Evolutionary conservation across 2,797 vertebrate species (phyloP).

Genomic region (Bradypodion ventrale): DNA sequence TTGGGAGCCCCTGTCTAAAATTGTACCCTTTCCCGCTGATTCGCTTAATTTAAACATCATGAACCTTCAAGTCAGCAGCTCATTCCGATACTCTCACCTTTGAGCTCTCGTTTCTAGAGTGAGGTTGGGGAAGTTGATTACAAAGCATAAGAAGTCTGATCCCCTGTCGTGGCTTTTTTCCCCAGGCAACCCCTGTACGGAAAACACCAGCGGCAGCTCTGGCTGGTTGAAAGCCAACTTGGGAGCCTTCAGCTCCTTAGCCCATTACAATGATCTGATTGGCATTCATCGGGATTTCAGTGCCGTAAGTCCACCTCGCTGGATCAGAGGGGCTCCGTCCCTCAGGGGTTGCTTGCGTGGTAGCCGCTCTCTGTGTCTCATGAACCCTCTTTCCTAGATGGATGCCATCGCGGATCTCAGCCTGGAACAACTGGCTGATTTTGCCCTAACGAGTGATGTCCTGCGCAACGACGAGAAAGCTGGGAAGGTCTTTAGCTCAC

Average conservation of each 20-base stretch:
- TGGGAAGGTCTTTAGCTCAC: slow-evolving; percentile 32
- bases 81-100: too few relatives aligned
- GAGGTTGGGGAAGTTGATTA: not conserved
- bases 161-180: not conserved
- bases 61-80: too few relatives aligned
- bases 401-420: slow-evolving; percentile 24
- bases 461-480: slow-evolving; percentile 44
- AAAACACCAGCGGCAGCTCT: slow-evolving; percentile 33
- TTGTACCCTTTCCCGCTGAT: too few relatives aligned
- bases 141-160: too few relatives aligned
- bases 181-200: slow-evolving; percentile 32
- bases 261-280: slow-evolving; percentile 31
- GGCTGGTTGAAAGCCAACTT: slow-evolving; percentile 43
- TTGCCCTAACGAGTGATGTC: not conserved
- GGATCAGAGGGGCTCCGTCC: not conserved
- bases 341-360: too few relatives aligned
- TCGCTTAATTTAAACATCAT: too few relatives aligned
- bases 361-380: not conserved
- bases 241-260: slow-evolving; percentile 36
- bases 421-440: slow-evolving; percentile 44
- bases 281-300: slow-evolving; percentile 25
- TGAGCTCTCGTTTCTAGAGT: too few relatives aligned
- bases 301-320: slow-evolving; percentile 37
- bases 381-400: slow-evolving; percentile 26
- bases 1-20: too few relatives aligned